Evolutionary conservation across 2,888 invertebrate species (phyloP), one percentile per base, ranked within the genome.

Genomic region (Chelonus formosanus): DNA sequence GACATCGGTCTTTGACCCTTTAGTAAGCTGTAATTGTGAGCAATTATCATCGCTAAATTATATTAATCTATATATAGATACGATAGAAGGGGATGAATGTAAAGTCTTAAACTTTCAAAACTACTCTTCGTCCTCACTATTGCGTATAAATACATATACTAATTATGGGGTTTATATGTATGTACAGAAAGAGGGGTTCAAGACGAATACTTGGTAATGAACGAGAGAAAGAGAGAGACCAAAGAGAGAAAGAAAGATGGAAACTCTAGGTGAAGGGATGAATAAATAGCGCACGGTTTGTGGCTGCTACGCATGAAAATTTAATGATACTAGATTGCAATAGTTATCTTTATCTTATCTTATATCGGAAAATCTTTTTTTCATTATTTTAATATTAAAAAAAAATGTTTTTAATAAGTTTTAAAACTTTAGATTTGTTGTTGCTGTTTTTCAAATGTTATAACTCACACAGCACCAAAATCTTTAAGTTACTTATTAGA

Each of bases 301-400:
- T 50, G 57, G 57, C 40, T 50, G 64, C 32, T 43, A 34, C 45
- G 64, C 64, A 64, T 64, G 64, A 58, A 64, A 64, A 64, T 64
- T 64, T 64, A 64, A 64, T 64, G 53, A 64, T 53, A 52, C 63
- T 48, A 52, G 57, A 63, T 63, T 63, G 52, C 57, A 50, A 36
- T 57, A 50, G 50, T 50, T 47, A 56, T 43, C 43, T 56, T 40
- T 31, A 40, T 56, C 56, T n/a, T 55, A 31, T 32, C n/a, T 8
- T 32, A 7, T 31, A n/a, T 53, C n/a, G 10, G 4, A 44, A 6
- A 44, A 43, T 6, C 20, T 50, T 32, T 40, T 63, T 48, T 52
- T 57, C 32, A 63, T 63, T 44, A 57, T 63, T 50, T 50, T 36
- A 57, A 32, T 57, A 63, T 63, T 63, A 43, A 45, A 35, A 62